Percentiles rank a stretch among this genome's conserved stretches.
These are phyloP conservation scores for Drosophila greeni DNA, from an alignment of 2,888 invertebrate genomes.

Conservation along the genomic window DNA sequence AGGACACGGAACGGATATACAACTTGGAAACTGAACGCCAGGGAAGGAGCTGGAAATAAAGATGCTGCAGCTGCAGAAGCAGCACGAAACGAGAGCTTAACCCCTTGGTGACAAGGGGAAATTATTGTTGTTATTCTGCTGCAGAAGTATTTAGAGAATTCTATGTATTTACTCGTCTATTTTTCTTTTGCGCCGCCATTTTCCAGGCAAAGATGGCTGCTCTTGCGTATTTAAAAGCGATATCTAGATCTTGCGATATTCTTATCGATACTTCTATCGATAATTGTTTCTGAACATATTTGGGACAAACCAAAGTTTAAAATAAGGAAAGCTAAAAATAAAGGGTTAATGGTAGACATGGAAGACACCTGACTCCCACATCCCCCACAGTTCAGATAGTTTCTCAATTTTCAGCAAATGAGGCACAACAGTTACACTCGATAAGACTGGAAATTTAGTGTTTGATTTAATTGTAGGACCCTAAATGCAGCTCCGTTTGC, in stretches of 20 bases:
- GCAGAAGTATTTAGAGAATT: neutral
- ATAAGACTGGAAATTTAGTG: slow-evolving; percentile 10
- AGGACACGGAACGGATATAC: slow-evolving; percentile 39
- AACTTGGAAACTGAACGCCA: slow-evolving; percentile 17
- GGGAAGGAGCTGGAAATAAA: neutral
- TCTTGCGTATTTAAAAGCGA: neutral
- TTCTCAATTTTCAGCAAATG: slow-evolving; percentile 23
- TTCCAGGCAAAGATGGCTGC: neutral
- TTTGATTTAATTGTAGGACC: slow-evolving; percentile 20
- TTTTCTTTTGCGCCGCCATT: too few relatives aligned
- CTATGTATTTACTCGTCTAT: neutral
- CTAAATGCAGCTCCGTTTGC: neutral
- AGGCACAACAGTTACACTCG: slow-evolving; percentile 1
- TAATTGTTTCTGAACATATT: too few relatives aligned
- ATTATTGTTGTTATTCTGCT: too few relatives aligned
- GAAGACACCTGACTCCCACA: neutral
- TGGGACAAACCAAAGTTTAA: too few relatives aligned
- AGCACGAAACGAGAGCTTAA: slow-evolving; percentile 3
- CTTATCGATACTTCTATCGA: neutral
- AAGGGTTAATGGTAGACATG: slow-evolving; percentile 3
- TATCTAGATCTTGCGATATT: neutral
- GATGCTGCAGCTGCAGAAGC: too few relatives aligned
- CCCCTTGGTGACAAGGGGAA: slow-evolving; percentile 1
- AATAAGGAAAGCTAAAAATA: too few relatives aligned
- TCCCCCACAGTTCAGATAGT: neutral